Conservation (phyloP, 2,888 invertebrate species). For the Tachystola acroxantha region DNA sequence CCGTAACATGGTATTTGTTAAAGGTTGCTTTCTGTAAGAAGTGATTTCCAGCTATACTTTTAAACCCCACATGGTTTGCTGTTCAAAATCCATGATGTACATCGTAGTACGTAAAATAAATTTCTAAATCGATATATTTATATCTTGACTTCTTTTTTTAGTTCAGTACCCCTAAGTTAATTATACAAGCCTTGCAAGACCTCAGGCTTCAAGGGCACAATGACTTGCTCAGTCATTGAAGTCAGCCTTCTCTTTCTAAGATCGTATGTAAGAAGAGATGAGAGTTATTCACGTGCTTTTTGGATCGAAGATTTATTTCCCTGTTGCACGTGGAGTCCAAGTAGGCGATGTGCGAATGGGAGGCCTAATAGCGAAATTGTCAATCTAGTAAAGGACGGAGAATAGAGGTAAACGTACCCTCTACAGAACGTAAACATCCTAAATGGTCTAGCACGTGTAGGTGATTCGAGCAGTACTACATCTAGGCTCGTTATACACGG, state of each 20-base stretch:
- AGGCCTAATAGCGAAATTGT: slow-evolving; percentile 3
- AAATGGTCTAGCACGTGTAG: slow-evolving; percentile 11
- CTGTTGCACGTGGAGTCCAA: slow-evolving; percentile 6
- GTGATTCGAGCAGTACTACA: too few species aligned
- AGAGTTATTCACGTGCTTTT: neutral
- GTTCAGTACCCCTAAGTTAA: too few species aligned
- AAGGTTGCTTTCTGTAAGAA: too few species aligned
- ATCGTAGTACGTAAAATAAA: too few species aligned
- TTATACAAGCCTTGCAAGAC: too few species aligned
- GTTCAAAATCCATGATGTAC: too few species aligned
- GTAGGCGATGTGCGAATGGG: slow-evolving; percentile 8
- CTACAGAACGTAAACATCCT: slow-evolving; percentile 9
- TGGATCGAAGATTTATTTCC: neutral
- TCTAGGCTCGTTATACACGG: too few species aligned
- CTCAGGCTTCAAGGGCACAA: slow-evolving; percentile 5
- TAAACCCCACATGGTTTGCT: too few species aligned
- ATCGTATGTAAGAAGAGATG: slow-evolving; percentile 2
- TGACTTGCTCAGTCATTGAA: slow-evolving; percentile 3
- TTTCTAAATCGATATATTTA: too few species aligned
- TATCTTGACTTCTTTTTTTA: too few species aligned
- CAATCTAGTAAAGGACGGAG: slow-evolving; percentile 5
- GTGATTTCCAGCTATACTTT: too few species aligned
- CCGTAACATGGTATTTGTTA: neutral
- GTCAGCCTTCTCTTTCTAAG: slow-evolving; percentile 1
- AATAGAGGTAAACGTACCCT: slow-evolving; percentile 9